Evolutionary conservation across 1,140 invertebrate species (phyloP).

Genomic region (Polyergus mexicanus): DNA sequence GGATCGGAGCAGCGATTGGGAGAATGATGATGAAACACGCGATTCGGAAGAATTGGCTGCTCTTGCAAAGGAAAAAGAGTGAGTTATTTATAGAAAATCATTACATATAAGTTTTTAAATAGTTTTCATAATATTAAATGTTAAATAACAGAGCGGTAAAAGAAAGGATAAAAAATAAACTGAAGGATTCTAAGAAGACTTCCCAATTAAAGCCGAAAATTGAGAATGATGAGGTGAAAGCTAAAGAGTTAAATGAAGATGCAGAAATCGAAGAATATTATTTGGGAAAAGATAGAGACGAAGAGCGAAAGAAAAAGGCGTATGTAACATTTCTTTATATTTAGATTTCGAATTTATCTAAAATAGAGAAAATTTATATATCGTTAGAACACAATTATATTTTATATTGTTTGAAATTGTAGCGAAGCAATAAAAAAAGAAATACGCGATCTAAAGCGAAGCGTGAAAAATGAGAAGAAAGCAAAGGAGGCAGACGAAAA

Average conservation of each 20-base stretch:
- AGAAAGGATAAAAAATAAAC: slow-evolving; percentile 86
- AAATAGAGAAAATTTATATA: slow-evolving; percentile 35
- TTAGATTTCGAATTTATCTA: slow-evolving; percentile 2
- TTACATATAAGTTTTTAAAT: slow-evolving; percentile 14
- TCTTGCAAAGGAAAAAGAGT: slow-evolving; percentile 77
- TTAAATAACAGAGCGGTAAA: slow-evolving; percentile 81
- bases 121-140: slow-evolving; percentile 39
- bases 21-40: slow-evolving; percentile 79
- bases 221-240: slow-evolving; percentile 75
- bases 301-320: slow-evolving; percentile 90
- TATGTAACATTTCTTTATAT: slow-evolving; percentile 81
- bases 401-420: slow-evolving; percentile 49
- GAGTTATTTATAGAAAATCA: slow-evolving; percentile 58
- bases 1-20: slow-evolving; percentile 70
- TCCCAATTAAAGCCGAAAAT: slow-evolving; percentile 78
- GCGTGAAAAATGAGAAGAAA: slow-evolving; percentile 89
- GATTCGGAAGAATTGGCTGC: slow-evolving; percentile 75
- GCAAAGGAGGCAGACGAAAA: slow-evolving; percentile 87
- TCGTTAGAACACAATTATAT: slow-evolving; percentile 55
- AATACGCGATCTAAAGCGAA: slow-evolving; percentile 91
- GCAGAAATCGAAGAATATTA: slow-evolving; percentile 88
- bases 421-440: slow-evolving; percentile 93
- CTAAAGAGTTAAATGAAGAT: slow-evolving; percentile 75
- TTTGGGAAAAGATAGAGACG: slow-evolving; percentile 89
- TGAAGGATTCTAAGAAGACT: slow-evolving; percentile 86